phyloP scores from a whole-genome alignment of 2,888 invertebrate species.

The Listrodromus nycthemerus region DNA sequence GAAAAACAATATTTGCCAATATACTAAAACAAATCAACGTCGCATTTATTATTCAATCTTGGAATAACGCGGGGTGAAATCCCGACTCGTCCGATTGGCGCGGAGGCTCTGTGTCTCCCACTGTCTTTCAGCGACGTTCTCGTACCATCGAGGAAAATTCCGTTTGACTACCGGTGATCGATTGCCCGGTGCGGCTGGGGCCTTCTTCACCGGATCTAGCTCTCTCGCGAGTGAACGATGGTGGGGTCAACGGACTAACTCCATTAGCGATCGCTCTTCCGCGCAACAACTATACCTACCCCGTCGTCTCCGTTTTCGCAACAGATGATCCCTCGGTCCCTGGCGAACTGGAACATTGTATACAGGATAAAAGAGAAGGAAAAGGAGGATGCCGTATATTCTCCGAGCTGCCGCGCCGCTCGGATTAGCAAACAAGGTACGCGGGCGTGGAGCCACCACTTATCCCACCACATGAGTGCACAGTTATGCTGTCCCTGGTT shows the following conservation, averaged over 20 bases:
- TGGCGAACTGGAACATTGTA: slow-evolving; percentile 5
- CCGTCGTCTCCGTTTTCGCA: slow-evolving; percentile 46
- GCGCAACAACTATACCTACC: slow-evolving; percentile 72
- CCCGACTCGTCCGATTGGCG: slow-evolving; percentile 47
- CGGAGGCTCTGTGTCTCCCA: slow-evolving; percentile 26
- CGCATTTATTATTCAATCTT: slow-evolving; percentile 77
- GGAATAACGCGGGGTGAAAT: slow-evolving; percentile 43
- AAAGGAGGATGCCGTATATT: slow-evolving; percentile 10
- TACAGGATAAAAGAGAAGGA: slow-evolving; percentile 8
- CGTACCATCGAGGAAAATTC: slow-evolving; percentile 66
- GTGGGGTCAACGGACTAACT: slow-evolving; percentile 71
- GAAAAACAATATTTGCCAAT: slow-evolving; percentile 5
- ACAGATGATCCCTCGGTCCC: slow-evolving; percentile 62
- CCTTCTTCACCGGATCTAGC: slow-evolving; percentile 1
- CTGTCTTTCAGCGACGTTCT: slow-evolving; percentile 33
- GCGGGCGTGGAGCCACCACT: slow-evolving; percentile 73
- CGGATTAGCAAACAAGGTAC: slow-evolving; percentile 80
- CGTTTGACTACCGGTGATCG: slow-evolving; percentile 76
- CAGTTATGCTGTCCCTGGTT: slow-evolving; percentile 48
- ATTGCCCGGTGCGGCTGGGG: slow-evolving; percentile 72
- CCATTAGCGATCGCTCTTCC: slow-evolving; percentile 80
- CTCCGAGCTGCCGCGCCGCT: slow-evolving; percentile 13
- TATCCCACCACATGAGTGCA: slow-evolving; percentile 77
- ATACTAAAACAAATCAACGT: slow-evolving; percentile 67
- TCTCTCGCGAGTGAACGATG: neutral